Evolutionary conservation across 1,140 invertebrate species (phyloP).

Genomic region (Heliconius congener): DNA sequence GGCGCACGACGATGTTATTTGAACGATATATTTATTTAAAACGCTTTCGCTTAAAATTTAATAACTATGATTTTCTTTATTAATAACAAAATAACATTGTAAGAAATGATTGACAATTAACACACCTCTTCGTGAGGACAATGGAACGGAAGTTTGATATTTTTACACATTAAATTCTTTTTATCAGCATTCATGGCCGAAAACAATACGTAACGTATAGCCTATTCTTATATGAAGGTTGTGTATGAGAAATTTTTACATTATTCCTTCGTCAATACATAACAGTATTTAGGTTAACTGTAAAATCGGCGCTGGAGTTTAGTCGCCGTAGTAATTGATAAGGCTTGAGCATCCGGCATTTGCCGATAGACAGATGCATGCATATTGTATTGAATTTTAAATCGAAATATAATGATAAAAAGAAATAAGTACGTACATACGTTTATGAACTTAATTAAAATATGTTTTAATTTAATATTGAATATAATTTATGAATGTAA

Average conservation of each 20-base stretch:
- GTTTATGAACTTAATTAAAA: too few relatives aligned
- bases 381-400: neutral
- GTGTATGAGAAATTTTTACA: conserved; percentile 15
- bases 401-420: neutral
- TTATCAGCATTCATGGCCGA: conserved; percentile 39
- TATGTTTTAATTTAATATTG: too few relatives aligned
- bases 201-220: conserved; percentile 39
- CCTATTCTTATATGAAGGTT: conserved; percentile 44
- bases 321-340: neutral
- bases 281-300: conserved; percentile 9
- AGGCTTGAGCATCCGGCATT: conserved; percentile 14
- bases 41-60: neutral
- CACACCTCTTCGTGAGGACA: conserved; percentile 41
- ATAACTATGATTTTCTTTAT: neutral
- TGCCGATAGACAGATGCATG: neutral
- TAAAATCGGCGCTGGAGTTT: neutral
- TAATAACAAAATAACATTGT: neutral
- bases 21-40: conserved; percentile 30
- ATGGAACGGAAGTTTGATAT: conserved; percentile 51
- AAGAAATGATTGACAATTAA: conserved; percentile 40
- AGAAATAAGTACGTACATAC: too few relatives aligned
- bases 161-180: conserved; percentile 39
- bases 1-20: conserved; percentile 23
- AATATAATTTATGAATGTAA: neutral
- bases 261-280: neutral